A percentile compares a stretch with the other conserved stretches of the same genome.
phyloP scores from a whole-genome alignment of 2,888 invertebrate genomes.

The Drosophila niveifrons region DNA sequence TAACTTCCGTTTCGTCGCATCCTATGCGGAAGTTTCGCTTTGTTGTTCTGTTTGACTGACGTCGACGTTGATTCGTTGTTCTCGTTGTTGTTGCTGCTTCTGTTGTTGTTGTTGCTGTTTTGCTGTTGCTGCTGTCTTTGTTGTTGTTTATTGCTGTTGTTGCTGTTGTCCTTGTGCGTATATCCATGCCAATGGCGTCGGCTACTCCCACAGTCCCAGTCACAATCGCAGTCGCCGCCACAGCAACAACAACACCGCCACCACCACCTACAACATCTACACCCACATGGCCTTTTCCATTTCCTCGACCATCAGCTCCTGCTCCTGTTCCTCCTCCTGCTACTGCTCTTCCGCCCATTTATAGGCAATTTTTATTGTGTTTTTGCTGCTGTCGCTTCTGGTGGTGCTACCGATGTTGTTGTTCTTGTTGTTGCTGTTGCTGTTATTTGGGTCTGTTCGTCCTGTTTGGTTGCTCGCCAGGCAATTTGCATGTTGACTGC shows the following conservation, averaged over 20 bases:
- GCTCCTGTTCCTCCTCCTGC: slow-evolving; percentile 6
- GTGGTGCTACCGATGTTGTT: slow-evolving; percentile 21
- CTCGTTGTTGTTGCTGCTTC: slow-evolving; percentile 10
- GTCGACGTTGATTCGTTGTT: slow-evolving; percentile 35
- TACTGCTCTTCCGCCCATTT: slow-evolving; percentile 70
- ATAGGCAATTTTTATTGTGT: slow-evolving; percentile 77
- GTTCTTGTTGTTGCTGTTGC: slow-evolving; percentile 27
- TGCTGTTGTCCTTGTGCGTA: slow-evolving; percentile 68
- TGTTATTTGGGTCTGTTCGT: slow-evolving; percentile 32
- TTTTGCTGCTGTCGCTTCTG: slow-evolving; percentile 42
- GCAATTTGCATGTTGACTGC: slow-evolving; percentile 79
- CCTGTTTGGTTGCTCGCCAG: slow-evolving; percentile 50
- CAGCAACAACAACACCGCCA: slow-evolving; percentile 8
- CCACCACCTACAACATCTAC: slow-evolving; percentile 4
- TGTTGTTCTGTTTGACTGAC: slow-evolving; percentile 68
- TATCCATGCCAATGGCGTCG: slow-evolving; percentile 42
- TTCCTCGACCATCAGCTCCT: slow-evolving; percentile 1
- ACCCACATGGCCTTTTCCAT: slow-evolving; percentile 6
- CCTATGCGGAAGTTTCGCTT: slow-evolving; percentile 74
- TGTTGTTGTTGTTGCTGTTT: slow-evolving; percentile 1
- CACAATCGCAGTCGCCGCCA: background rate
- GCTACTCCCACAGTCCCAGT: slow-evolving; percentile 17
- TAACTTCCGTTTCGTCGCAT: slow-evolving; percentile 75
- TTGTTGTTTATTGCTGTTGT: slow-evolving; percentile 16
- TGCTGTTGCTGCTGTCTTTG: slow-evolving; percentile 5